Evolutionary conservation across 2,888 invertebrate genomes (phyloP), one percentile per base, ranked within the genome.

Genomic region (Rhyacophila evoluta): DNA sequence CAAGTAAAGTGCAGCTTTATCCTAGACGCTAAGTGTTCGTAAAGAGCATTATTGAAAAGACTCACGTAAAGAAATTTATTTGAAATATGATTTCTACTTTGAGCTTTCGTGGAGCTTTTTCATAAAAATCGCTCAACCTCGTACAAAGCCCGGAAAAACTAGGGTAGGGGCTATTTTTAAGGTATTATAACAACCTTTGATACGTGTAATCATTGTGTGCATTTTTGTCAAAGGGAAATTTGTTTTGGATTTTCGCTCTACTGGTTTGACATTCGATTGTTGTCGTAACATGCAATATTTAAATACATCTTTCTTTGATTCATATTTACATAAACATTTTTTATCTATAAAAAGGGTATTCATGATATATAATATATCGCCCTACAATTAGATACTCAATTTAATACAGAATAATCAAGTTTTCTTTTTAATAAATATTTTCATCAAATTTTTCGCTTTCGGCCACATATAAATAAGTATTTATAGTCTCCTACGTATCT

Each of bases 131-230:
- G 55, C 19, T 19, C 55, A 55, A 55, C 55, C 55, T 55, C 19
- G 55, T 10, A 55, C 19, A 55, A 55, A 55, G 55, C 55, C 15
- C 55, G 19, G 19, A 33, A 33, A 6, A n/a, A n/a, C 4, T 2
- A 33, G 29, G 29, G 2, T 4, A 6, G 29, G 19, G 55, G 55
- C 19, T 19, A 55, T 55, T 25, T 55, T 55, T 4, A 55, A 25
- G 19, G 55, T 55, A 55, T 55, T 55, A 55, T 55, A 55, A 55
- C 19, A 55, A 19, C 55, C 55, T 55, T 55, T 55, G 55, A 55
- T 55, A 55, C 25, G 19, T 19, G 55, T 55, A 55, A 55, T 55
- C 19, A 19, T 55, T 55, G 55, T 55, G 55, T 55, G 55, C 55
- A 25, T 19, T 55, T 12, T 19, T 25, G 55, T 55, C 55, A 55